Conservation (phyloP, 2,113 vertebrate species). For the Platysternon megacephalum region DNA sequence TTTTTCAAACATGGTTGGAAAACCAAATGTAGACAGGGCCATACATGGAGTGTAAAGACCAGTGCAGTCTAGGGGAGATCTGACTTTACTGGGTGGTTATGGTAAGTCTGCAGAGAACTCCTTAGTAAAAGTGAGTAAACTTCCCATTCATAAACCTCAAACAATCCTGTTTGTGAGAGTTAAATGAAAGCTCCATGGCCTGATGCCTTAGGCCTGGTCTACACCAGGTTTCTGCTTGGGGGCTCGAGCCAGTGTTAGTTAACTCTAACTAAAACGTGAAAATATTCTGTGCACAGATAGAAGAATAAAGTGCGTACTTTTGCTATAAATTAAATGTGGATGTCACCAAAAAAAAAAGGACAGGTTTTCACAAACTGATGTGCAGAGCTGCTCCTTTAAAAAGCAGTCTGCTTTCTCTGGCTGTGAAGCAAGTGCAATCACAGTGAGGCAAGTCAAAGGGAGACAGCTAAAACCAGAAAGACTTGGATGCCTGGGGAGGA, state of each 20-base stretch:
- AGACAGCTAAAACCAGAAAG: neutral
- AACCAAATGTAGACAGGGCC: neutral
- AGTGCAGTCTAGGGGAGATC: neutral
- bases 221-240: neutral
- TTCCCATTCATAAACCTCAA: neutral
- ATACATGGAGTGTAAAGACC: neutral
- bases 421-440: constrained; percentile 34
- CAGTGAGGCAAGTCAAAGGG: neutral
- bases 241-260: neutral
- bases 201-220: neutral
- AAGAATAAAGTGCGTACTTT: constrained; percentile 14
- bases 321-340: constrained; percentile 27
- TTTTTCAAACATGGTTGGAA: neutral
- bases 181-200: neutral
- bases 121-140: neutral
- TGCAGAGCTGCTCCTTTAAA: constrained; percentile 11
- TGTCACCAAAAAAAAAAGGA: constrained; percentile 46
- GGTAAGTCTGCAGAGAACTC: neutral
- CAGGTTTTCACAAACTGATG: neutral
- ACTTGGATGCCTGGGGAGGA: constrained; percentile 10
- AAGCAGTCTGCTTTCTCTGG: constrained; percentile 30
- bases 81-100: neutral
- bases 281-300: constrained; percentile 36
- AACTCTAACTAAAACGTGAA: neutral
- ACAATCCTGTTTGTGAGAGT: neutral